Evolutionary conservation across 2,797 vertebrate genomes (phyloP).

Genomic region (Trachurus trachurus): DNA sequence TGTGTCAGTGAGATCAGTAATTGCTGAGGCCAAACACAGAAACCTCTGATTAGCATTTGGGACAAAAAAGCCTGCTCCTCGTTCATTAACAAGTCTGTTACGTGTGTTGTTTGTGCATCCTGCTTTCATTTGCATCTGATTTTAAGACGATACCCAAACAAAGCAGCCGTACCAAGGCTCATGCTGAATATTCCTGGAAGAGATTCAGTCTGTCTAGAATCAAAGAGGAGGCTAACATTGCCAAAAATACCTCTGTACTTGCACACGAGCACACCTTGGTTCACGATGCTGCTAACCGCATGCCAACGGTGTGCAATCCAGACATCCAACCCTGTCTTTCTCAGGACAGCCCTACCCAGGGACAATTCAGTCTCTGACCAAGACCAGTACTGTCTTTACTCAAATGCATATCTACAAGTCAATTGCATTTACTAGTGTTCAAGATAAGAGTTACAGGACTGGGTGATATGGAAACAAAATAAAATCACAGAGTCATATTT

Average conservation of each 20-base stretch:
- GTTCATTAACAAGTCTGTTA: conserved; percentile 28
- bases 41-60: conserved; percentile 64
- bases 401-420: conserved; percentile 1
- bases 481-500: too few species aligned
- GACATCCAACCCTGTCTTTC: conserved; percentile 39
- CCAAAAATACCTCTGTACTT: conserved; percentile 56
- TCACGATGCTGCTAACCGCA: conserved; percentile 37
- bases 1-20: conserved; percentile 40
- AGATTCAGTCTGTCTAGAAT: conserved; percentile 51
- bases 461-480: too few species aligned
- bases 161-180: conserved; percentile 37
- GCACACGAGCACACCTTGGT: conserved; percentile 64
- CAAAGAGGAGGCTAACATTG: conserved; percentile 67
- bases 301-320: conserved; percentile 41
- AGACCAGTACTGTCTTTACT: not conserved
- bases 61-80: conserved; percentile 15
- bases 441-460: too few species aligned
- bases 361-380: not conserved
- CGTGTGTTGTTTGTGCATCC: not conserved
- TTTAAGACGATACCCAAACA: conserved; percentile 30
- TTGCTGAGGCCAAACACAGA: conserved; percentile 71
- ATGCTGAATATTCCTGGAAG: conserved; percentile 46
- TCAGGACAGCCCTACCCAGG: not conserved
- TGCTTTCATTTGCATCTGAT: conserved; percentile 15
- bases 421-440: not conserved